phyloP scores from a whole-genome alignment of 92 coral and sea anemone genomes.

The Paragorgia papillata region DNA sequence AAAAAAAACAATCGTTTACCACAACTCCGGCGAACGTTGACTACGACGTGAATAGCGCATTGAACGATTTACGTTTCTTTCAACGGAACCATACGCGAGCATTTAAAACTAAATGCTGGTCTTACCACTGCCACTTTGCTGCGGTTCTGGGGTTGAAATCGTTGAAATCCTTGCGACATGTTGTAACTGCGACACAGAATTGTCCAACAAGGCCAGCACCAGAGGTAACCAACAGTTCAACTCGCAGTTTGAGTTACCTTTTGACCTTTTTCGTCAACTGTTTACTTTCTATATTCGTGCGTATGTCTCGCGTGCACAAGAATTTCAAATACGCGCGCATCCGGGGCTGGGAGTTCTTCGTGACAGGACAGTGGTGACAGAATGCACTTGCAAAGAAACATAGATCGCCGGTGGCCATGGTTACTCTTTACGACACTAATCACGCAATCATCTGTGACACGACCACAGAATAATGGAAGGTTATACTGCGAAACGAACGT shows the following conservation, averaged over 20 bases:
- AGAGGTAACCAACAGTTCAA: conserved; percentile 24
- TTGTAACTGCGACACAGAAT: conserved; percentile 28
- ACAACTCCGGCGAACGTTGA: not conserved
- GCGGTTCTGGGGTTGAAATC: conserved; percentile 33
- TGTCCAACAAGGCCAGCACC: not conserved
- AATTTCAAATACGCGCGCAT: conserved; percentile 1
- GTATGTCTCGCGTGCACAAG: not conserved
- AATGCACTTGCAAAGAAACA: no score
- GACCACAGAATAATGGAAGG: no score
- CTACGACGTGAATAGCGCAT: no score
- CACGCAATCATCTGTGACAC: no score
- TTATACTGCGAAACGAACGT: no score
- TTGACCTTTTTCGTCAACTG: conserved; percentile 43
- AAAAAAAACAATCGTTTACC: not conserved
- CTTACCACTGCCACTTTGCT: conserved; percentile 45
- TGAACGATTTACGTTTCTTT: not conserved
- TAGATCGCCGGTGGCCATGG: no score
- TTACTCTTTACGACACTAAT: no score
- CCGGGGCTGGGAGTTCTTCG: not conserved
- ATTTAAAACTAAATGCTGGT: not conserved
- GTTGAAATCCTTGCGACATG: conserved; percentile 44
- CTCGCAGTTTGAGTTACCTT: conserved; percentile 36
- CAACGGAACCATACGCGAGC: not conserved
- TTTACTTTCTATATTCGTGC: conserved; percentile 36
- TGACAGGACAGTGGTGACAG: not conserved